These are phyloP conservation scores for Rallus crepitans DNA, from an alignment of 2,797 vertebrate species.

Conservation along the genomic window DNA sequence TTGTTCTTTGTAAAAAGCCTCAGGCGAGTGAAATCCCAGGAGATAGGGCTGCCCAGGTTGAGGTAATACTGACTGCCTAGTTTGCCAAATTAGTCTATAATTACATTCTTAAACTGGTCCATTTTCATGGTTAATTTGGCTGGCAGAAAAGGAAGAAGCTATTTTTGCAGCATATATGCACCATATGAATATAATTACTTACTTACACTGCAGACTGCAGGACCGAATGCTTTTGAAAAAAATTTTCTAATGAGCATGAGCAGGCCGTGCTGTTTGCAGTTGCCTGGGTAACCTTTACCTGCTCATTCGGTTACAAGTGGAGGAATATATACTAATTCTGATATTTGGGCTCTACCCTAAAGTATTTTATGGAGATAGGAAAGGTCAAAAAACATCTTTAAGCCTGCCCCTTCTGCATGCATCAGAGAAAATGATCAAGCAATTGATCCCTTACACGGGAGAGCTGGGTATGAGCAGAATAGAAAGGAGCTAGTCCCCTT, in stretches of 20 bases:
- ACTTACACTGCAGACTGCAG: slow-evolving; percentile 35
- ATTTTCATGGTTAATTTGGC: slow-evolving; percentile 45
- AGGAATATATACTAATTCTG: slow-evolving; percentile 23
- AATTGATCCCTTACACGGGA: background rate
- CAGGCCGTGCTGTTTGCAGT: slow-evolving; percentile 60
- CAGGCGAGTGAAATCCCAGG: background rate
- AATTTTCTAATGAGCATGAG: slow-evolving; percentile 6
- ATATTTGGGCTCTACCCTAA: background rate
- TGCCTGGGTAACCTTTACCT: slow-evolving; percentile 75
- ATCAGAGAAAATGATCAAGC: background rate
- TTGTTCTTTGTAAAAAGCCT: background rate
- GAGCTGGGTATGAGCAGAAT: background rate
- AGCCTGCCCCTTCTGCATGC: background rate
- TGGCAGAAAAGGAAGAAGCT: slow-evolving; percentile 29
- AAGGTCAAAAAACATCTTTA: slow-evolving; percentile 17
- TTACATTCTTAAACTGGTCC: slow-evolving; percentile 11
- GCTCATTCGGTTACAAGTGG: slow-evolving; percentile 27
- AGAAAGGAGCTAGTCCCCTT: background rate
- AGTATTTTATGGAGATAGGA: background rate
- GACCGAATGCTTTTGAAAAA: slow-evolving; percentile 25
- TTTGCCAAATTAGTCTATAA: slow-evolving; percentile 45
- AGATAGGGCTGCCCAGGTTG: background rate
- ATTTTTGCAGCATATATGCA: slow-evolving; percentile 48
- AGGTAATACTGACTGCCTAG: background rate
- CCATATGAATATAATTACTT: slow-evolving; percentile 58